Evolutionary conservation across 2,113 vertebrate genomes (phyloP), one percentile per base, ranked within the genome.

Genomic region (Plestiodon gilberti): DNA sequence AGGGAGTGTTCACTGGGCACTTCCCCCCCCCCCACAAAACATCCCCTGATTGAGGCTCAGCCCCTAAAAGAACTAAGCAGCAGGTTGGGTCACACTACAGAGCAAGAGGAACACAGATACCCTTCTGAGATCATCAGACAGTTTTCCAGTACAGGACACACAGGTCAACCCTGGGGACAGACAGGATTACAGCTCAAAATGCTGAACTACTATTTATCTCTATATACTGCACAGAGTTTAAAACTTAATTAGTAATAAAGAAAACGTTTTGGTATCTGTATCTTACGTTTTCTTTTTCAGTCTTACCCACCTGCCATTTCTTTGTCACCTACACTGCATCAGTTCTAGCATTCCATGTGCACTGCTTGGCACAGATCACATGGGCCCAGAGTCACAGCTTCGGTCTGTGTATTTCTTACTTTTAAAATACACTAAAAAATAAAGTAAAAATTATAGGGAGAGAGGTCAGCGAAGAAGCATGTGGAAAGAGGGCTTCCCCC

Each of bases 401-500:
- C 17, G n/a, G 78, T 43, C 83, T 20, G 8, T 22, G 1, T 1
- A 67, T 89, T 88, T 64, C 35, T 89, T 84, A 38, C 8, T 69
- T 65, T 90, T 33, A 5, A 40, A 14, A 40, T 64, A 3, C 48
- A 48, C 57, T 87, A 85, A 88, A 70, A 33, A 33, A 77, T 70
- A 82, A 40, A 79, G 77, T 38, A 73, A 69, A n/a, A 87, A 23
- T 43, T 55, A 6, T 1, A 13, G 1, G 55, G 20, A 8, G 15
- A 10, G 48, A 55, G 67, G 35, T 43, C 62, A 0, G 0, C 43
- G 67, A 78, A 0, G 28, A 84, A 83, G 69, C 59, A 62, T 4
- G 8, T 28, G 15, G 73, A 91, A 48, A 75, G 88, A 93, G 89
- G 81, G 57, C 89, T 90, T 69, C 73, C 5, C 0, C 84, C 81